Base-by-base conservation (phyloP, 2,888 invertebrate species). In the Drosophila multiciliata region DNA sequence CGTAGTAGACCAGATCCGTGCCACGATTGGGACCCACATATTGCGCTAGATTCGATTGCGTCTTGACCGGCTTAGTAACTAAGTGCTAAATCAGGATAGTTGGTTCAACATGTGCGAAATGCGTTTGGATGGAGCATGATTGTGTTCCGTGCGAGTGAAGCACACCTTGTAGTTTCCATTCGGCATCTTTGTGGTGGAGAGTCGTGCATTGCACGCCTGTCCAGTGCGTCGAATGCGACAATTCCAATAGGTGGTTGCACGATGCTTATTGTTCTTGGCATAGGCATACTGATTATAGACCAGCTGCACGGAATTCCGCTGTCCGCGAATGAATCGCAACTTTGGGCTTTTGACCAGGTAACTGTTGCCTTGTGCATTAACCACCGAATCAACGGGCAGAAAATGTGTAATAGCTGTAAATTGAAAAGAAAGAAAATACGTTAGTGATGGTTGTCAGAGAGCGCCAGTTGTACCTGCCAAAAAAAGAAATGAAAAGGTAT, bases 161-260 rank as follows among this genome's bases (percentile, higher is more conserved):
- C 84, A 90, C 3, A 93, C 89, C 60, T 90, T 91, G 70, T 90
- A 91, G 7, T 87, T 73, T 11, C 92, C 92, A 74, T 91, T 92
- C 0, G 76, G 38, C 50, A 92, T 89, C 73, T 79, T 75, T 5
- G 80, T 87, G 29, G 92, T 92, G 23, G 91, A 91, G 7, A 93
- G 83, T 4, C 92, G 82, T 0, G 93, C 92, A 33, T 87, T 87
- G 68, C 93, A 92, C 0, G 91, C 83, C 11, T 73, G 76, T 3
- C 93, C 92, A 3, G 62, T 64, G 42, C 91, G 91, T 0, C 93
- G 89, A 61, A 83, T 89, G 3, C 93, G 92, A 60, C 93, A 93
- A 73, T 91, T 92, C 93, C 93, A 93, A 66, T 93, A 93, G 2
- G 87, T 91, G 1, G 92, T 92, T 2, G 82, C 67, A 4, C 90